Conservation (phyloP, 2,797 vertebrate species). For the Sebastes paucispinis region DNA sequence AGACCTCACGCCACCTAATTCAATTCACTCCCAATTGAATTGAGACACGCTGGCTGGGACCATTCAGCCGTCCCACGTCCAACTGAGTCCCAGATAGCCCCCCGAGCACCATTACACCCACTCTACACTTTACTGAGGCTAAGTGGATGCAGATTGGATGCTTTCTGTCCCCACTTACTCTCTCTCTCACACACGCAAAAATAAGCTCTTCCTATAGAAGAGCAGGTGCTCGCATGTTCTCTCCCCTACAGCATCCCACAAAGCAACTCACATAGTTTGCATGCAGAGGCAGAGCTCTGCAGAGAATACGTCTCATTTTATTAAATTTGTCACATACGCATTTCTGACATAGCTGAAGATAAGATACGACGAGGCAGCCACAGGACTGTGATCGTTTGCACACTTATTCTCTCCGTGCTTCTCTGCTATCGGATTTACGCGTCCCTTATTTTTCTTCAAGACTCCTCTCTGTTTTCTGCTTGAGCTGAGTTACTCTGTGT, state of each 20-base stretch:
- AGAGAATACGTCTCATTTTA: slow-evolving; percentile 55
- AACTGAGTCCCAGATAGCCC: slow-evolving; percentile 20
- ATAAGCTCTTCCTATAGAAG: not conserved
- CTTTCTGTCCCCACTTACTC: not conserved
- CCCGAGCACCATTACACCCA: slow-evolving; percentile 6
- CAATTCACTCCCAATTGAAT: slow-evolving; percentile 81
- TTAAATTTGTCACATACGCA: slow-evolving; percentile 59
- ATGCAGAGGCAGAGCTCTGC: slow-evolving; percentile 34
- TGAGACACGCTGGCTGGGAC: slow-evolving; percentile 66
- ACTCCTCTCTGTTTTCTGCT: slow-evolving; percentile 10
- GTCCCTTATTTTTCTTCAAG: not conserved
- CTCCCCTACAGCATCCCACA: slow-evolving; percentile 31
- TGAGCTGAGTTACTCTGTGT: not conserved
- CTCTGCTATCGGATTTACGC: not conserved
- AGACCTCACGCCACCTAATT: slow-evolving; percentile 81
- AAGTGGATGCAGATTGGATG: slow-evolving; percentile 9
- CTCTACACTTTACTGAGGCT: slow-evolving; percentile 25
- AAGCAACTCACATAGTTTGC: slow-evolving; percentile 45
- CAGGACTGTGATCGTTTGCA: slow-evolving; percentile 41
- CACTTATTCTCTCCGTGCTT: not conserved
- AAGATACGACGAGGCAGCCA: slow-evolving; percentile 5
- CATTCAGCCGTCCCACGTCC: slow-evolving; percentile 53
- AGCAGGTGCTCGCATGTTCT: slow-evolving; percentile 35
- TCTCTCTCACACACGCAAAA: not conserved
- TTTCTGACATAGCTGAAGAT: slow-evolving; percentile 57